phyloP scores from a whole-genome alignment of 1,140 invertebrate species.

The Musca domestica region DNA sequence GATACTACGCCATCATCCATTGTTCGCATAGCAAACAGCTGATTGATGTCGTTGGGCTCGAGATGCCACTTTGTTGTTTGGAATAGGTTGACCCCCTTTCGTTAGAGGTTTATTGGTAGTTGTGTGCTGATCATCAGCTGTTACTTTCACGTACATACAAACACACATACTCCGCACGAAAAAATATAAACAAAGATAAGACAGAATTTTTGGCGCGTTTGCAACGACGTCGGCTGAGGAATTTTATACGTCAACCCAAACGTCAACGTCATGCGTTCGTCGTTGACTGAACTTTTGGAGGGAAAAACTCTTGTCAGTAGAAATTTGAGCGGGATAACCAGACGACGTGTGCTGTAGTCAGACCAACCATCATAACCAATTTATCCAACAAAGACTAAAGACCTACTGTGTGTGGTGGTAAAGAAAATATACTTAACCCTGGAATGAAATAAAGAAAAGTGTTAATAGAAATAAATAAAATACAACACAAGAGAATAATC shows the following conservation, averaged over 20 bases:
- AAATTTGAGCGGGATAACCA: slow-evolving; percentile 28
- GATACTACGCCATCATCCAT: no score
- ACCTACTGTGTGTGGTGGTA: not conserved
- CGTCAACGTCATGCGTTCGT: slow-evolving; percentile 16
- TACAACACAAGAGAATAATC: slow-evolving; percentile 1
- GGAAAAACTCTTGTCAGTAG: slow-evolving; percentile 26
- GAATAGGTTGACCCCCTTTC: no score
- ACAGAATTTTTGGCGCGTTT: slow-evolving; percentile 22
- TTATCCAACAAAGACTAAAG: no score
- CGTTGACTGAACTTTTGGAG: slow-evolving; percentile 27
- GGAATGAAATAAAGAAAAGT: not conserved
- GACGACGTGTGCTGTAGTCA: slow-evolving; percentile 24
- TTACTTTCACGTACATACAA: not conserved
- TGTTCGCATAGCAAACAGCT: no score
- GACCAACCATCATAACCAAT: not conserved
- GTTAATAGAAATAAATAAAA: not conserved
- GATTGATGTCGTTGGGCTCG: no score
- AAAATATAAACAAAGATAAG: slow-evolving; percentile 17
- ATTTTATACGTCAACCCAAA: slow-evolving; percentile 8
- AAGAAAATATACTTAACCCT: not conserved
- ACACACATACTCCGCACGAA: not conserved
- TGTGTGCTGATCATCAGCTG: not conserved
- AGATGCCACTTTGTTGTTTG: no score
- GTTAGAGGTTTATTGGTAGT: not conserved
- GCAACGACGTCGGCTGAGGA: slow-evolving; percentile 18